A percentile compares a stretch with the other conserved stretches of the same genome.
Conservation (phyloP, 2,888 invertebrate species). For the Drosophila meridiana region DNA sequence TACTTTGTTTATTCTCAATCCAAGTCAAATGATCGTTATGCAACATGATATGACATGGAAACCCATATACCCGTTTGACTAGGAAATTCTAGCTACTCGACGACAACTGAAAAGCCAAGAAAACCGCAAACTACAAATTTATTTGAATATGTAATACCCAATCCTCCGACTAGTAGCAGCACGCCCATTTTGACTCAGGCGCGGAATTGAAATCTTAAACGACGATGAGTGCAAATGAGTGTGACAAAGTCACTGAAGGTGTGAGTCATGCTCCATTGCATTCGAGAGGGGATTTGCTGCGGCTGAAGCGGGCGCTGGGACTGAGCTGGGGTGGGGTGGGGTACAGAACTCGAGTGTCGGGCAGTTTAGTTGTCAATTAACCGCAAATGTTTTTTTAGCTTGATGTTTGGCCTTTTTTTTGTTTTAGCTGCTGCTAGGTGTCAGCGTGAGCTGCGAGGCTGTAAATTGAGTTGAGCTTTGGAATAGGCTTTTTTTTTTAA, state of each 20-base stretch:
- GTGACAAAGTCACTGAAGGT: slow-evolving; percentile 55
- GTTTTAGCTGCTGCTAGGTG: slow-evolving; percentile 7
- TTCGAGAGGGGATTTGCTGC: slow-evolving; percentile 2
- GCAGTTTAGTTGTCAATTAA: slow-evolving; percentile 72
- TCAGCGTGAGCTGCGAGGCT: slow-evolving; percentile 13
- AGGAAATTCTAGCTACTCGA: slow-evolving; percentile 38
- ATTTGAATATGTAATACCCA: slow-evolving; percentile 15
- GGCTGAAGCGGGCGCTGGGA: not conserved
- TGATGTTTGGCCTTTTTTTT: slow-evolving; percentile 37
- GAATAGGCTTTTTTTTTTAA: not conserved
- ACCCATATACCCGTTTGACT: not conserved
- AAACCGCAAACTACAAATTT: slow-evolving; percentile 31
- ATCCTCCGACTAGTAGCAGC: slow-evolving; percentile 9
- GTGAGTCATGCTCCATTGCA: slow-evolving; percentile 75
- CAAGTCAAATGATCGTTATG: not conserved
- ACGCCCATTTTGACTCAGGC: slow-evolving; percentile 47
- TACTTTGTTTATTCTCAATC: not conserved
- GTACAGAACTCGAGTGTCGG: slow-evolving; percentile 9
- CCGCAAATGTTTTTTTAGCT: slow-evolving; percentile 47
- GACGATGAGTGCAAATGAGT: slow-evolving; percentile 55
- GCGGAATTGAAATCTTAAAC: slow-evolving; percentile 50
- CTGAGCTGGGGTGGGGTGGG: slow-evolving; percentile 1
- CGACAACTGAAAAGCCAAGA: slow-evolving; percentile 19
- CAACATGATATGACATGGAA: not conserved
- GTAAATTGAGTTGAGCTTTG: slow-evolving; percentile 28